phyloP scores from a whole-genome alignment of 1,140 invertebrate genomes.

The Trichogramma pretiosum region DNA sequence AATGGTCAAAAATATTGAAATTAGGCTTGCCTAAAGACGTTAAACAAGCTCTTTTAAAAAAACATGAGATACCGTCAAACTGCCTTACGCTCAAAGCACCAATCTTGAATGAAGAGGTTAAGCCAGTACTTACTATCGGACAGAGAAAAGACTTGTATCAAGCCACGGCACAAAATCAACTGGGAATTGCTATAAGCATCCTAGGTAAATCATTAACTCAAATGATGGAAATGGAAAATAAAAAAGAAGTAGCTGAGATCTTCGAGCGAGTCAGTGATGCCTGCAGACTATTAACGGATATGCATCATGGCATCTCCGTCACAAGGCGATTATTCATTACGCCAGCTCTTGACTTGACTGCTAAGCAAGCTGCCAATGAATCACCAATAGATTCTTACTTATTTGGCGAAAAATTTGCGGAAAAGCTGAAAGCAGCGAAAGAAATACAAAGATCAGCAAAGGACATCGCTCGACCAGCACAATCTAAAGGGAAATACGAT shows the following conservation, averaged over 20 bases:
- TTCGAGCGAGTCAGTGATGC: neutral
- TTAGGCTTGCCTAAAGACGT: neutral
- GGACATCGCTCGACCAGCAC: neutral
- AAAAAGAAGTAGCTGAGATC: neutral
- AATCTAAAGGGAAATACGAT: neutral
- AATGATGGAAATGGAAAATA: neutral
- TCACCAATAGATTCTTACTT: neutral
- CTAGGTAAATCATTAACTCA: neutral
- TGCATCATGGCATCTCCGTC: neutral
- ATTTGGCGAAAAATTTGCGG: neutral
- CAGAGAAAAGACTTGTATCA: neutral
- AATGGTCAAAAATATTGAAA: neutral
- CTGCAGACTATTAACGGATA: neutral
- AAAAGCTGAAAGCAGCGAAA: neutral
- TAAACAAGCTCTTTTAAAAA: neutral
- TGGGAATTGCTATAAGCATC: neutral
- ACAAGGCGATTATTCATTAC: neutral
- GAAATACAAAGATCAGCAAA: neutral
- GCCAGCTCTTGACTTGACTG: neutral
- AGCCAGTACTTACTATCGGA: neutral
- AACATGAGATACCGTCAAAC: neutral
- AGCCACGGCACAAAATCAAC: neutral
- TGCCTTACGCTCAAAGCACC: neutral
- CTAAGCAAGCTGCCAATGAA: neutral
- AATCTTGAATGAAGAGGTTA: neutral